Base-by-base conservation (phyloP, 2,113 vertebrate genomes). In the Heterocephalus glaber region DNA sequence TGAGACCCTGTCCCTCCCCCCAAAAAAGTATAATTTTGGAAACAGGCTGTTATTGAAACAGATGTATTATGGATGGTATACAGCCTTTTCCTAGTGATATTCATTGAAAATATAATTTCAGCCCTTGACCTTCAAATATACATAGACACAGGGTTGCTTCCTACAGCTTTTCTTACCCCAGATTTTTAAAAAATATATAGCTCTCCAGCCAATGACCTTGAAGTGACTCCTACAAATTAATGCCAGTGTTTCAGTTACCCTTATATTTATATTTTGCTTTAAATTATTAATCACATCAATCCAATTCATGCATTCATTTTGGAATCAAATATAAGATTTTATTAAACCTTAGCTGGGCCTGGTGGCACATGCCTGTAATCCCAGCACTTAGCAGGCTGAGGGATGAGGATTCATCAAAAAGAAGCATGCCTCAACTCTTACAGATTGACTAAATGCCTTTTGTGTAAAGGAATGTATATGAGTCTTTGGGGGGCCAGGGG, bases 11-110 rank as follows among this genome's bases (percentile, higher is more conserved):
- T n/a, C 35, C 35, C 17, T 12, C 30, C 63, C 63, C 30, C 1
- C 16, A 6, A 68, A 68, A 68, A 68, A 14, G 35, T n/a, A 2
- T 70, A 41, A 41, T 70, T 70, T 38, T 70, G 20, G 93, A 96
- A 93, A 95, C 93, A 60, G 95, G 28, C 97, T 94, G 83, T 98
- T 96, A 95, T 95, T 84, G 16, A 56, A 83, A 95, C 83, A 97
- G 95, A 72, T 33, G 0, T 87, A 1, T 90, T 93, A 72, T 97
- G 98, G 98, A 98, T 98, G 98, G 98, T 95, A 86, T 98, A 97
- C 98, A 98, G 98, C 98, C 98, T 98, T 97, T 95, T 52, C 86
- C 88, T 84, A 82, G 38, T 58, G 58, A 61, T 97, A 66, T 85
- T 82, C 86, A 61, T 77, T 66, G n/a, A 13, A 72, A 90, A 30